Base-by-base conservation (phyloP, 2,888 invertebrate species). In the Auanema sp. region DNA sequence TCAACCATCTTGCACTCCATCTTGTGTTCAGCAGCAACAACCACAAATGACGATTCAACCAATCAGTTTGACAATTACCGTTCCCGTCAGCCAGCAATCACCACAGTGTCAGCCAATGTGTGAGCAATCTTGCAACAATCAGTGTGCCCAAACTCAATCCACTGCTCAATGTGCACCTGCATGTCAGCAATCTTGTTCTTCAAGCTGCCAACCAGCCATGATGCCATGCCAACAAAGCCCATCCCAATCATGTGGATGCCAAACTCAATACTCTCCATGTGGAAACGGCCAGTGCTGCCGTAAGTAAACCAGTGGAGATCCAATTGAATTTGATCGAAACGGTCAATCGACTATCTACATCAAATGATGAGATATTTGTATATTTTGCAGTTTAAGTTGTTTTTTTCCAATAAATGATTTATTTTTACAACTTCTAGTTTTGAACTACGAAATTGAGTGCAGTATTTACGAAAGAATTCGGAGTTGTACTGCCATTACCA, bases 41-140 rank as follows among this genome's bases (percentile, higher is more conserved):
- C 63, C 51, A 10, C 58, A 59, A 47, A 33, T 41, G 43, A 16
- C 56, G 18, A 16, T 44, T 18, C 5, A 10, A 3, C 21, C 16
- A 1, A 33, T 59, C 33, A 47, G 41, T 14, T 33, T 73, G 51
- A 69, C 73, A 25, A 69, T 71, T 57, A 60, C 61, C 18, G 72
- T 72, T 23, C 72, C 72, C 44, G 72, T 72, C 8, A 47, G 66
- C 42, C 70, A 66, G 50, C 67, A 71, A 52, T 72, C 75, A 2
- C 53, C 69, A 5, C 68, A 76, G 44, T 75, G 75, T 58, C 67
- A 67, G 49, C 72, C 72, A 44, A 67, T 67, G 49, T 76, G 75
- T 44, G 65, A 67, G 53, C 66, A 68, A 49, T 66, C 72, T 2
- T 76, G 75, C 66, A 70, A 69, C 53, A 65, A 64, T 14, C 73